phyloP scores from a whole-genome alignment of 2,797 vertebrate species.

The Pipistrellus pipistrellus region DNA sequence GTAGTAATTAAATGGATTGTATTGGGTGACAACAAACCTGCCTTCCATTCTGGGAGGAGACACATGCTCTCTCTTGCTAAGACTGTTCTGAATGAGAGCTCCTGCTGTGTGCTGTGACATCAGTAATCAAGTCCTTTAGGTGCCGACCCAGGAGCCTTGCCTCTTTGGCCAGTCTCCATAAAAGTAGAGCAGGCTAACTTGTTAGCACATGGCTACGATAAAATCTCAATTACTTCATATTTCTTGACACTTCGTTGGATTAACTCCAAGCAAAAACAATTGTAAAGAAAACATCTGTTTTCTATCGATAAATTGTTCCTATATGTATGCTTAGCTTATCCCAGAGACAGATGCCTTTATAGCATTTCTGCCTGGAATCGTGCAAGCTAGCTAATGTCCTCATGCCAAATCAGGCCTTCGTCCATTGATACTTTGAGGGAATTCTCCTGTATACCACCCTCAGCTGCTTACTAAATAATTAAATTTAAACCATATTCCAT shows the following conservation, averaged over 20 bases:
- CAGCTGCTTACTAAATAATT: neutral
- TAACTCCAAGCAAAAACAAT: neutral
- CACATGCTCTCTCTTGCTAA: neutral
- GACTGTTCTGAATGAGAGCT: neutral
- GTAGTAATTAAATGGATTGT: neutral
- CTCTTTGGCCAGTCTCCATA: neutral
- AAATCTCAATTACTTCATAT: neutral
- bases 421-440: neutral
- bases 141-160: neutral
- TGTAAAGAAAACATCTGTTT: neutral
- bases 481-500: neutral
- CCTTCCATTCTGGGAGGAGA: neutral
- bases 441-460: neutral
- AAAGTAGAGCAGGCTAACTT: neutral
- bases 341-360: neutral
- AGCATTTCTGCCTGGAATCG: neutral
- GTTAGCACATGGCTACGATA: neutral
- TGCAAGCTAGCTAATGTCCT: neutral
- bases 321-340: neutral
- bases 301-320: neutral
- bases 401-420: neutral
- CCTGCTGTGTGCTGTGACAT: neutral
- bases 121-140: neutral
- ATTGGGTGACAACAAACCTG: neutral
- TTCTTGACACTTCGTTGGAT: neutral